Evolutionary conservation across 2,888 invertebrate genomes (phyloP).

Genomic region (Pseudeuparius sepicola): DNA sequence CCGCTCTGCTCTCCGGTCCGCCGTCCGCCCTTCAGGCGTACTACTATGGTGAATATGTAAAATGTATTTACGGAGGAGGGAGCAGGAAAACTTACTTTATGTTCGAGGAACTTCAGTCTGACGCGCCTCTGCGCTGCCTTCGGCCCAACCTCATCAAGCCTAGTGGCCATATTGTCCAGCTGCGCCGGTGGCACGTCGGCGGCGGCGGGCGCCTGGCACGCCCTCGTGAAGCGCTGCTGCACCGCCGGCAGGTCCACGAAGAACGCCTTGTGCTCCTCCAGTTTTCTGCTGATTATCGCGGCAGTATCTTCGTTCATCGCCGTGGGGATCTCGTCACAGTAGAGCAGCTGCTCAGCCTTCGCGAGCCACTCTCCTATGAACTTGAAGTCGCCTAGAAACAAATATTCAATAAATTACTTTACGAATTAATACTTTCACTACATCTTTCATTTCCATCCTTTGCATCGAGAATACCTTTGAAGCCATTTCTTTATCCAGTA

Average conservation of each 20-base stretch:
- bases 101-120: constrained; percentile 80
- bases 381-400: constrained; percentile 74
- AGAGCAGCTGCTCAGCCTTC: constrained; percentile 71
- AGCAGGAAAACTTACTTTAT: constrained; percentile 55
- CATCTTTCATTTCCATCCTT: too few relatives aligned
- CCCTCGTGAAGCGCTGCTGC: constrained; percentile 66
- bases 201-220: constrained; percentile 57
- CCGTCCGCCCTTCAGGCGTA: too few relatives aligned
- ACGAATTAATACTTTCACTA: too few relatives aligned
- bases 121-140: constrained; percentile 75
- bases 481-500: too few relatives aligned
- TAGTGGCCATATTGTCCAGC: constrained; percentile 67
- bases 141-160: constrained; percentile 64
- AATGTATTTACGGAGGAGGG: too few relatives aligned
- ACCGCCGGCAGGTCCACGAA: constrained; percentile 76
- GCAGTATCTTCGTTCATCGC: constrained; percentile 85
- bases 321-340: constrained; percentile 73
- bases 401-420: too few relatives aligned
- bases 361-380: constrained; percentile 84
- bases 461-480: too few relatives aligned
- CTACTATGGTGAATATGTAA: too few relatives aligned
- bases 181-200: constrained; percentile 68
- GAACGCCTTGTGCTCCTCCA: constrained; percentile 83
- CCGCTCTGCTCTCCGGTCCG: too few relatives aligned
- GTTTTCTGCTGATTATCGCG: constrained; percentile 73